phyloP scores from a whole-genome alignment of 2,888 invertebrate genomes.

The Spodoptera exigua region DNA sequence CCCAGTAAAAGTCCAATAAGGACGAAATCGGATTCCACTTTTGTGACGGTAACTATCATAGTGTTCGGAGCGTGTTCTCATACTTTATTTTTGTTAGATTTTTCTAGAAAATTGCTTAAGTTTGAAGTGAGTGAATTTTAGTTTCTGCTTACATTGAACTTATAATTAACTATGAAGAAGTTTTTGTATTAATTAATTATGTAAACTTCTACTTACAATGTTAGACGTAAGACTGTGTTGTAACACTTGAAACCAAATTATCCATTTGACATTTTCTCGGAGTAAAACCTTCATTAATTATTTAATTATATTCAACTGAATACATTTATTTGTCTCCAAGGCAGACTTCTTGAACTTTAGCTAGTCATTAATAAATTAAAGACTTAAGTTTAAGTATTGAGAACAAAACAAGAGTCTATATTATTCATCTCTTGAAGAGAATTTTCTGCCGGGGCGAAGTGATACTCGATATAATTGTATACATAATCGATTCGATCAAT shows the following conservation, averaged over 20 bases:
- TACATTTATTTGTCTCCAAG: background rate
- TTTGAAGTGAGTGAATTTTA: background rate
- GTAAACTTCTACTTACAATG: too few species aligned
- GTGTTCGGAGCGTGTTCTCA: constrained; percentile 18
- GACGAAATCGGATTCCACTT: constrained; percentile 24
- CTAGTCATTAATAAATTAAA: constrained; percentile 32
- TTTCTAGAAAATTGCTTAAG: constrained; percentile 12
- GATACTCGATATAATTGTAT: constrained; percentile 11
- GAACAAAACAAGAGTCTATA: constrained; percentile 18
- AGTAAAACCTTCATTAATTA: too few species aligned
- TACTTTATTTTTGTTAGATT: constrained; percentile 6
- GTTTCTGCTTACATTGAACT: too few species aligned
- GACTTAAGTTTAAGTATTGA: constrained; percentile 15
- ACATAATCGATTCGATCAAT: constrained; percentile 31
- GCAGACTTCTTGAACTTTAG: constrained; percentile 14
- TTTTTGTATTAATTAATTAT: too few species aligned
- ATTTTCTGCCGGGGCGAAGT: background rate
- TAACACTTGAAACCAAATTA: too few species aligned
- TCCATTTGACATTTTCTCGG: too few species aligned
- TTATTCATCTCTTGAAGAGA: constrained; percentile 14
- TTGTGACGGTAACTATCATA: constrained; percentile 31
- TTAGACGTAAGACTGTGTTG: too few species aligned
- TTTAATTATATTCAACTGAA: constrained; percentile 2
- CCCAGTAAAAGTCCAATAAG: constrained; percentile 6
- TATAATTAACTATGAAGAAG: too few species aligned